These are phyloP conservation scores for Danio jaintianensis DNA, from an alignment of 2,797 vertebrate genomes.

Conservation along the genomic window DNA sequence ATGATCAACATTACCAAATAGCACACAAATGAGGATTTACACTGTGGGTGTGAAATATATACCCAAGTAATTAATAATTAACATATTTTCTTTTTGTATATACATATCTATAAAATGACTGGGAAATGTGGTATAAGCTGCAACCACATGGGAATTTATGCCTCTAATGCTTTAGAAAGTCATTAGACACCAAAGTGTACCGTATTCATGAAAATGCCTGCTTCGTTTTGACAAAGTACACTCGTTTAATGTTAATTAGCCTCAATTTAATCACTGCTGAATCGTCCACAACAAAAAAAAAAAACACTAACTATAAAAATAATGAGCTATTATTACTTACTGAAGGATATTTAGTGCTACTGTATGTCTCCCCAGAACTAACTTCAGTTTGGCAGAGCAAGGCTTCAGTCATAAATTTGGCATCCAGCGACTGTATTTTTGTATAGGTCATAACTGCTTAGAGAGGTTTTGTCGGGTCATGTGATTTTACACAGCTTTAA, in stretches of 20 bases:
- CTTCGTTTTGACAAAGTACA: constrained; percentile 18
- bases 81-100: not conserved
- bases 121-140: not conserved
- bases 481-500: constrained; percentile 72
- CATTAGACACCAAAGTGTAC: constrained; percentile 5
- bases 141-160: not conserved
- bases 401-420: constrained; percentile 54
- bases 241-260: constrained; percentile 30
- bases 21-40: not conserved
- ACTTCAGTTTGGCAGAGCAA: constrained; percentile 42
- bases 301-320: constrained; percentile 32
- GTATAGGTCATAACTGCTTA: constrained; percentile 63
- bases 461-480: constrained; percentile 65
- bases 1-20: not conserved
- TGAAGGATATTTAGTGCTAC: constrained; percentile 29
- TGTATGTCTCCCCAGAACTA: constrained; percentile 24
- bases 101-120: not conserved
- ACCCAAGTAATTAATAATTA: too few species aligned
- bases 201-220: not conserved
- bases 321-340: constrained; percentile 30
- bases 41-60: not conserved
- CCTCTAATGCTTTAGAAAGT: constrained; percentile 4
- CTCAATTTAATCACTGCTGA: constrained; percentile 29
- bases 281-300: constrained; percentile 1
- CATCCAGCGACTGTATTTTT: constrained; percentile 43